Evolutionary conservation across 2,113 vertebrate species (phyloP).

Genomic region (Poecile atricapillus): DNA sequence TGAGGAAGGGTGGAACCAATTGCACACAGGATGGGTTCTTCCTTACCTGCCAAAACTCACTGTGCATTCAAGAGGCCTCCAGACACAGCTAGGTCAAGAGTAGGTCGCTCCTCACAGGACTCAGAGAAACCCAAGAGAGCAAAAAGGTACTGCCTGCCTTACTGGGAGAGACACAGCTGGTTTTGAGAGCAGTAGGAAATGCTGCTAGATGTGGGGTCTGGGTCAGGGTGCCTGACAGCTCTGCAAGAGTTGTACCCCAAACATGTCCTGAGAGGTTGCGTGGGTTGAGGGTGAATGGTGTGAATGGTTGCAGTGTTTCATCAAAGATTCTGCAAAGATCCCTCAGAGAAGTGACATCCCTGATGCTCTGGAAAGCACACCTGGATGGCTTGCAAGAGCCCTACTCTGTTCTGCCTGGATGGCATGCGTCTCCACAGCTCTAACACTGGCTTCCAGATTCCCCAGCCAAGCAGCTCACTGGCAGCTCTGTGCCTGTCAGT

Average conservation of each 20-base stretch:
- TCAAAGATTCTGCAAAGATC: not conserved
- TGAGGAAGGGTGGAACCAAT: not conserved
- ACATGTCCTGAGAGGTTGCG: rapidly evolving
- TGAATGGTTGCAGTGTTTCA: not conserved
- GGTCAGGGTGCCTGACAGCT: not conserved
- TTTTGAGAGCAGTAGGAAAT: not conserved
- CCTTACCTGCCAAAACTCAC: not conserved
- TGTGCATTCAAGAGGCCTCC: not conserved
- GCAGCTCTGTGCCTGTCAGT: not conserved
- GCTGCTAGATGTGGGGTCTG: rapidly evolving
- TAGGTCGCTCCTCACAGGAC: not conserved
- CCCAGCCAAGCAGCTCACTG: not conserved
- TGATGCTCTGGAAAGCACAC: not conserved
- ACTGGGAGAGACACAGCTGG: not conserved
- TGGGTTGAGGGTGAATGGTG: too few relatives aligned
- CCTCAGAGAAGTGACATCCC: not conserved
- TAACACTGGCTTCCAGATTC: not conserved
- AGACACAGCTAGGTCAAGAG: not conserved
- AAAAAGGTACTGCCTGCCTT: not conserved
- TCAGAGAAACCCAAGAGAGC: not conserved
- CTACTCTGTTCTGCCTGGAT: not conserved
- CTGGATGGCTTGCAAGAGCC: not conserved
- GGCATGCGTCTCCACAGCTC: not conserved
- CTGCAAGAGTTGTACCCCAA: not conserved
- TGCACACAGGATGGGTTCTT: not conserved